phyloP scores from a whole-genome alignment of 2,888 invertebrate species.

The Odontocolon sp. region DNA sequence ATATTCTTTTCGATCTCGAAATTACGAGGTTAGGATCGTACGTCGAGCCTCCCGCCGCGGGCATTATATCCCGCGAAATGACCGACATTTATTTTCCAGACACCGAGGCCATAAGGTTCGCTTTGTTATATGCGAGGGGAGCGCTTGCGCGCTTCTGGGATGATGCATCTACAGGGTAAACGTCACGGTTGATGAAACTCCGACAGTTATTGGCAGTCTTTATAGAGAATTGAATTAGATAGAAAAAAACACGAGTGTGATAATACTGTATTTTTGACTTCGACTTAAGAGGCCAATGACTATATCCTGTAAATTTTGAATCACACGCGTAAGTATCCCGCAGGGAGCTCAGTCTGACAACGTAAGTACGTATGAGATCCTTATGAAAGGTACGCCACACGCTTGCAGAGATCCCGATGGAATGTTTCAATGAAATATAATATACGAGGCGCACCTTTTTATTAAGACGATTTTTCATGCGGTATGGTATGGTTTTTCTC shows the following conservation, averaged over 20 bases:
- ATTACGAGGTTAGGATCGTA: constrained; percentile 51
- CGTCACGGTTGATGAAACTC: too few relatives aligned
- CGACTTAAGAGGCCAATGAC: too few relatives aligned
- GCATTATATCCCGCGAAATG: constrained; percentile 59
- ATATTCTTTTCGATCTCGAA: constrained; percentile 40
- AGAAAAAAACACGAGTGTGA: too few relatives aligned
- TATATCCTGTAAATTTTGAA: too few relatives aligned
- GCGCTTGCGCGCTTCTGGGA: constrained; percentile 16
- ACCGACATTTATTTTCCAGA: constrained; percentile 64
- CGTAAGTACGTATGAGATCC: neutral
- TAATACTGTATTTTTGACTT: too few relatives aligned
- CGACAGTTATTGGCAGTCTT: too few relatives aligned
- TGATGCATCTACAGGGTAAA: constrained; percentile 13
- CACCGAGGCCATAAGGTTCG: constrained; percentile 43
- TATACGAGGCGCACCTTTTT: constrained; percentile 59
- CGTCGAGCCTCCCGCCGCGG: constrained; percentile 27
- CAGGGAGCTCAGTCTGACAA: constrained; percentile 34
- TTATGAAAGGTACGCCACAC: neutral
- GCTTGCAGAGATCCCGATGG: constrained; percentile 18
- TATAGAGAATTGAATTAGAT: too few relatives aligned
- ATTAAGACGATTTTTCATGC: constrained; percentile 59
- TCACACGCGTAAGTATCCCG: constrained; percentile 44
- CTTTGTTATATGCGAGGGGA: too few relatives aligned
- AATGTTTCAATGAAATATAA: constrained; percentile 62
- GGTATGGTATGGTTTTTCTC: constrained; percentile 28